Evolutionary conservation across 2,113 vertebrate genomes (phyloP).

Genomic region (Australoheros scitulus): DNA sequence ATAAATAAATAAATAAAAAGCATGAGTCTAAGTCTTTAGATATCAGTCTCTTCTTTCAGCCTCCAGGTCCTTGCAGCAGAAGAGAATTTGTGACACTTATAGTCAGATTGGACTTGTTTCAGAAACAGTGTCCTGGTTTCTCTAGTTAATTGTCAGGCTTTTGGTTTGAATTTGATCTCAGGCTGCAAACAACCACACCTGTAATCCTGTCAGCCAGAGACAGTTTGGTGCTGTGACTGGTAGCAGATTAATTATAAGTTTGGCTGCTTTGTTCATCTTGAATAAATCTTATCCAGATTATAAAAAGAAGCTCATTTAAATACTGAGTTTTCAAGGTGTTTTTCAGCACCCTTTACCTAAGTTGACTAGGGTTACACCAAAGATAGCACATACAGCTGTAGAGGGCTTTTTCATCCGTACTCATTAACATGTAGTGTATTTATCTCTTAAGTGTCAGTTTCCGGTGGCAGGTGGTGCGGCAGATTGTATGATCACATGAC

Average conservation of each 20-base stretch:
- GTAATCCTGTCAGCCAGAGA: background rate
- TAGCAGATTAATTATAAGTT: background rate
- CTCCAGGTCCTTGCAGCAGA: background rate
- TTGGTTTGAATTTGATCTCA: background rate
- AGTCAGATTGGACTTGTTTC: background rate
- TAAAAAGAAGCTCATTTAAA: background rate
- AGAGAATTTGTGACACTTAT: background rate
- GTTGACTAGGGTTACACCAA: background rate
- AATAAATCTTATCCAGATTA: background rate
- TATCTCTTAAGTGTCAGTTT: background rate
- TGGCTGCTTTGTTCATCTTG: fast-evolving
- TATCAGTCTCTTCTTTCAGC: background rate
- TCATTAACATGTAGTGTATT: background rate
- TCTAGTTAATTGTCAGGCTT: background rate
- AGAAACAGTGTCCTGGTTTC: background rate
- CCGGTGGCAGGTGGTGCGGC: background rate
- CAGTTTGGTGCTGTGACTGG: background rate
- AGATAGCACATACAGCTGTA: background rate
- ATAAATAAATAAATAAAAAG: background rate
- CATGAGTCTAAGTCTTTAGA: background rate
- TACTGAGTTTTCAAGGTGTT: background rate
- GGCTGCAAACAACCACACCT: background rate
- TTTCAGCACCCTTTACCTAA: background rate
- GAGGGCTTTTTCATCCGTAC: background rate
- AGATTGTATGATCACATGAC: background rate